These are phyloP conservation scores for Otolemur crassicaudatus DNA, from an alignment of 2,797 vertebrate species.

Conservation along the genomic window DNA sequence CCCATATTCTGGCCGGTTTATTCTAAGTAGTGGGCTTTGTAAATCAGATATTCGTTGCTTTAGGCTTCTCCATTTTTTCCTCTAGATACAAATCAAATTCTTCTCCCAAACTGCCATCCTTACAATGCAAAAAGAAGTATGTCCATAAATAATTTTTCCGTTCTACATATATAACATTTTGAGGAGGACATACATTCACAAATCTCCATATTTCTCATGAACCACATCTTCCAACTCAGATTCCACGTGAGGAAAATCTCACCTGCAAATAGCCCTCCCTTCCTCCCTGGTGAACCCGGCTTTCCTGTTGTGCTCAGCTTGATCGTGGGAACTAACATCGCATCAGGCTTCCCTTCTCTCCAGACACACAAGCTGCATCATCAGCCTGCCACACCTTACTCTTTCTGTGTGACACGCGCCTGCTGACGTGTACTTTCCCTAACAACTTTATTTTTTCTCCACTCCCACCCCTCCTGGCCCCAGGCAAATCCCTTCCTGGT, in stretches of 20 bases:
- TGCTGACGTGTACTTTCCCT: neutral
- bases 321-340: neutral
- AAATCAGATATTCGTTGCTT: neutral
- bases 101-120: neutral
- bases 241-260: neutral
- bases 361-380: neutral
- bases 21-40: constrained; percentile 33
- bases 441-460: neutral
- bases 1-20: neutral
- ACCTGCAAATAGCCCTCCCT: neutral
- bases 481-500: neutral
- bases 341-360: neutral
- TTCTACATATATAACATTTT: neutral
- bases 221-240: neutral
- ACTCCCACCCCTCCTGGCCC: neutral
- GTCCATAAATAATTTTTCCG: neutral
- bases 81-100: constrained; percentile 26
- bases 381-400: neutral
- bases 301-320: neutral
- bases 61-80: neutral
- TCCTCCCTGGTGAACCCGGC: neutral
- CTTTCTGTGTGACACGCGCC: neutral
- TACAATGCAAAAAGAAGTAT: neutral
- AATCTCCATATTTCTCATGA: constrained; percentile 17
- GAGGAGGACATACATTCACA: neutral